Conservation (phyloP, 2,888 invertebrate species). For the Lochmaea capreae region DNA sequence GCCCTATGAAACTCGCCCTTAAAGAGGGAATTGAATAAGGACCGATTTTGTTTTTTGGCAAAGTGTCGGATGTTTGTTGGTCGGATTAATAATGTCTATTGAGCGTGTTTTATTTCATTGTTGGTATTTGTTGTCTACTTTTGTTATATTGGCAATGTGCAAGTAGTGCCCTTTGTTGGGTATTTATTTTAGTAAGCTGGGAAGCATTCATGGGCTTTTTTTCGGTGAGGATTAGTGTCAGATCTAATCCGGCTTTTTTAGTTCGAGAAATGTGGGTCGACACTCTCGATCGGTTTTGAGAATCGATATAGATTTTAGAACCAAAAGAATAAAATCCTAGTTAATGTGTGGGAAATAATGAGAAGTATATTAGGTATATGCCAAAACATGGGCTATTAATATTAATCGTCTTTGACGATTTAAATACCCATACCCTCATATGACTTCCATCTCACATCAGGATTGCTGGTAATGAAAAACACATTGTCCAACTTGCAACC, state of each 20-base stretch:
- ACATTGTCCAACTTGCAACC: too few relatives aligned
- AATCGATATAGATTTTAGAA: constrained; percentile 33
- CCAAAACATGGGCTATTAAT: not conserved
- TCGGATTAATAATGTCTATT: constrained; percentile 66
- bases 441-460: too few relatives aligned
- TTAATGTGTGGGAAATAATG: constrained; percentile 14
- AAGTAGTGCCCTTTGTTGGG: constrained; percentile 64
- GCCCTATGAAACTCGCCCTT: constrained; percentile 43
- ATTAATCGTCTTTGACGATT: too few relatives aligned
- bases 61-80: constrained; percentile 64
- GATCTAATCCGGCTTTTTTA: constrained; percentile 59
- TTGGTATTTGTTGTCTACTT: constrained; percentile 66
- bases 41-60: constrained; percentile 45
- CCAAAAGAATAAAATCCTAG: constrained; percentile 15
- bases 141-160: constrained; percentile 65
- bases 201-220: constrained; percentile 65
- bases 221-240: constrained; percentile 60
- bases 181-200: constrained; percentile 66
- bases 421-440: too few relatives aligned
- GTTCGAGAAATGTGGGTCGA: constrained; percentile 40
- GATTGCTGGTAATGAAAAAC: too few relatives aligned
- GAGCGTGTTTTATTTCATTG: constrained; percentile 67
- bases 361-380: not conserved
- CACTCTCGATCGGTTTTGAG: constrained; percentile 24
- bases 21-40: constrained; percentile 36